Percentiles rank a stretch among this genome's conserved stretches.
These are phyloP conservation scores for Ceyx melanurus DNA, from an alignment of 2,113 vertebrate species.

Conservation along the genomic window DNA sequence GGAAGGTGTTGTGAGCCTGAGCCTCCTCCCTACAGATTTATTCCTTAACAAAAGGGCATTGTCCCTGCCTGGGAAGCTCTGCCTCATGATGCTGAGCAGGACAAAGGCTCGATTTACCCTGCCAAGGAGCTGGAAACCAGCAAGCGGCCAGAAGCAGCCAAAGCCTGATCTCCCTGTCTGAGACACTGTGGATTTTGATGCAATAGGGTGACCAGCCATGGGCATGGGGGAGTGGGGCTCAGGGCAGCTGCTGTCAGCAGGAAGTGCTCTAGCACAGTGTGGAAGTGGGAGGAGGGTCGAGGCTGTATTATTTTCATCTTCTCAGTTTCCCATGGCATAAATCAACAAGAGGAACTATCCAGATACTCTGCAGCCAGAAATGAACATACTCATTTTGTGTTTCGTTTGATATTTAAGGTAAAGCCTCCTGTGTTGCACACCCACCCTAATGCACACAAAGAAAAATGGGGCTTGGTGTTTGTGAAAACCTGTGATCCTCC, in stretches of 20 bases:
- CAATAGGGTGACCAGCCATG: neutral
- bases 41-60: slow-evolving; percentile 20
- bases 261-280: neutral
- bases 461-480: neutral
- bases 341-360: neutral
- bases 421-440: neutral
- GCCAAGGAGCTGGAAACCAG: neutral
- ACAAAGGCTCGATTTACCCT: slow-evolving; percentile 45
- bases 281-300: neutral
- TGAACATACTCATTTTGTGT: neutral
- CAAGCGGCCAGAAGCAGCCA: neutral
- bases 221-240: neutral
- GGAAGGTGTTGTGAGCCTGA: neutral
- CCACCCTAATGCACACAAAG: neutral
- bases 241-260: neutral
- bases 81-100: slow-evolving; percentile 6
- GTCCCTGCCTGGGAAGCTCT: neutral
- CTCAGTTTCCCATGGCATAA: neutral
- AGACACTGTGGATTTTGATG: neutral
- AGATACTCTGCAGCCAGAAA: neutral
- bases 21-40: neutral
- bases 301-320: neutral
- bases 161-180: neutral
- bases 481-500: neutral
- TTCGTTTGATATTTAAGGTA: neutral